Base-by-base conservation (phyloP, 2,797 vertebrate species). In the Argyrosomus regius region DNA sequence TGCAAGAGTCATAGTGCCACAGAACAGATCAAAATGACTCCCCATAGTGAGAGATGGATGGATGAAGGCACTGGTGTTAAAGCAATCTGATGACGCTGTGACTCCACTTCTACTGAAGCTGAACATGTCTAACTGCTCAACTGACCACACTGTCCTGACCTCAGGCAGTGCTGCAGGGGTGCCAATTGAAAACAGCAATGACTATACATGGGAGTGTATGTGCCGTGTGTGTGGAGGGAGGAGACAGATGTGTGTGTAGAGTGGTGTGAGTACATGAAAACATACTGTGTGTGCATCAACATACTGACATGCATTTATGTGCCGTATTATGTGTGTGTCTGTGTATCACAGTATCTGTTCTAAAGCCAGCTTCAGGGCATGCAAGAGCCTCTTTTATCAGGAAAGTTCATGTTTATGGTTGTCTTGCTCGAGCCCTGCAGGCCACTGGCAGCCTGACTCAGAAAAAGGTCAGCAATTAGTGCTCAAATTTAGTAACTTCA, bases 391-490 rank as follows among this genome's bases (percentile, higher is more conserved):
- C 35, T 87, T 85, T 87, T 48, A 81, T 90, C 53, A 52, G 64
- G 46, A 86, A 83, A 72, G 68, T 81, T 88, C 65, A 68, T n/a
- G 22, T 85, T 84, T 69, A 17, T 58, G 71, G 66, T 82, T 28
- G 11, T 80, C 53, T 79, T 61, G 16, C 74, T 77, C 28, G 9
- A 74, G 48, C 75, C 83, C 84, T 84, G 5, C 59, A 72, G 87
- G 87, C 83, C 78, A 56, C 61, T 77, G 84, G 80, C 67, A 22
- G 69, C 49, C 64, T 81, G 88, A 91, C 86, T 93, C 87, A 88
- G 50, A 78, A 56, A 88, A 89, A 93, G 92, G 93, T 92, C 91
- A 91, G 72, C 84, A 91, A 92, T 93, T 94, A 90, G 56, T 52
- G 65, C 79, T 83, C 45, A 63, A 26, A 75, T 76, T 76, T 71